Conservation (phyloP, 2,113 vertebrate species). For the Protomyctophum bolini region DNA sequence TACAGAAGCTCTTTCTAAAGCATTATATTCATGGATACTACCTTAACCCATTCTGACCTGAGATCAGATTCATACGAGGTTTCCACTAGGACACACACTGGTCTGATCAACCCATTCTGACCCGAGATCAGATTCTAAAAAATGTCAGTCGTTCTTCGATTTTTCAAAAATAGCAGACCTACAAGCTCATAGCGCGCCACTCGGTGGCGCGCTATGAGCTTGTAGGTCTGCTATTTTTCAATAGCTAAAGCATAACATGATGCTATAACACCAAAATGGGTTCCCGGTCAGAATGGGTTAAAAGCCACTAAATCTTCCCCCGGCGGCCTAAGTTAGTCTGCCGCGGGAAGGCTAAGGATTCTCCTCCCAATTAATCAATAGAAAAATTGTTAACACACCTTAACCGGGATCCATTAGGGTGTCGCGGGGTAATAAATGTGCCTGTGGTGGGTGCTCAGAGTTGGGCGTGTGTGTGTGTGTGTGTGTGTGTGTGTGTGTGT, state of each 20-base stretch:
- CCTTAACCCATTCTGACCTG: slow-evolving; percentile 74
- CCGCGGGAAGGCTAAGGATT: slow-evolving; percentile 75
- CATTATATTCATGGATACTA: slow-evolving; percentile 99
- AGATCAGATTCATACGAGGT: too few species aligned
- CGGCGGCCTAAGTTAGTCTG: slow-evolving; percentile 86
- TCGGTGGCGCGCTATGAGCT: too few species aligned
- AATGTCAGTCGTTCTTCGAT: too few species aligned
- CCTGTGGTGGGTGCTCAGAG: slow-evolving; percentile 62
- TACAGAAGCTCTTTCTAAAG: slow-evolving; percentile 99
- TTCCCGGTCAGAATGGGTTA: slow-evolving; percentile 40
- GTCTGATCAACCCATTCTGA: too few species aligned
- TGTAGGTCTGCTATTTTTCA: too few species aligned
- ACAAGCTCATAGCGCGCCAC: too few species aligned
- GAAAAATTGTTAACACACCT: slow-evolving; percentile 99
- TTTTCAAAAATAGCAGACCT: too few species aligned
- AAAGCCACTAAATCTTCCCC: slow-evolving; percentile 97
- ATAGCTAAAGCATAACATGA: too few species aligned
- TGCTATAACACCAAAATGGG: too few species aligned
- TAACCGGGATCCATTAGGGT: slow-evolving; percentile 97
- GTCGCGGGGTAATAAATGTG: slow-evolving; percentile 93
- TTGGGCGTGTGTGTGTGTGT: slow-evolving; percentile 56
- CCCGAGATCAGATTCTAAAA: too few species aligned
- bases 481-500: slow-evolving; percentile 8
- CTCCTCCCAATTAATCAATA: slow-evolving; percentile 92
- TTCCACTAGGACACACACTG: too few species aligned